Evolutionary conservation across 2,113 vertebrate genomes (phyloP).

Genomic region (Gymnorhina tibicen): DNA sequence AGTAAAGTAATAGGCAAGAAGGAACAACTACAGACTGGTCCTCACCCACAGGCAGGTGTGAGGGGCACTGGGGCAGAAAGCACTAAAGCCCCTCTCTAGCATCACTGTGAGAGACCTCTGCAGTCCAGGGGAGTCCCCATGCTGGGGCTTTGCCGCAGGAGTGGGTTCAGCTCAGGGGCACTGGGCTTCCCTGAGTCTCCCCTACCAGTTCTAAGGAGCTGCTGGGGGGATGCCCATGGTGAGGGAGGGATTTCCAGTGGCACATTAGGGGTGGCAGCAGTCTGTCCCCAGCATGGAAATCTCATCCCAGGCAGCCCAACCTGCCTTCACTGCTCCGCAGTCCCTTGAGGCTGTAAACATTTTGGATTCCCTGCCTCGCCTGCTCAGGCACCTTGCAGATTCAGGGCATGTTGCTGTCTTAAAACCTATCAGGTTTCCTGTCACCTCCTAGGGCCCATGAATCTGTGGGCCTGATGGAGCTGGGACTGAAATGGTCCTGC

Average conservation of each 20-base stretch:
- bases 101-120: background rate
- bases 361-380: conserved; percentile 14
- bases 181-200: background rate
- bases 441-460: conserved; percentile 39
- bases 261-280: background rate
- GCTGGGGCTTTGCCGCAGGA: background rate
- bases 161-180: accelerated
- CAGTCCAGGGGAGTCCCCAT: background rate
- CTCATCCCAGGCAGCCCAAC: background rate
- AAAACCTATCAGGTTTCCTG: conserved; percentile 60
- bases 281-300: background rate
- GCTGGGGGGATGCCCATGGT: accelerated
- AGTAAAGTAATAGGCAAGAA: background rate
- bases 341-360: conserved; percentile 16
- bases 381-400: conserved; percentile 48
- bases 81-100: background rate
- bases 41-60: background rate
- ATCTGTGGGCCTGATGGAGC: conserved; percentile 3
- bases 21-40: background rate
- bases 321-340: background rate
- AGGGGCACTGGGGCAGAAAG: background rate
- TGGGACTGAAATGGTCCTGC: conserved; percentile 21
- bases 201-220: background rate
- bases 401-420: conserved; percentile 63
- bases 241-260: background rate